Evolutionary conservation across 2,113 vertebrate genomes (phyloP), one percentile per base, ranked within the genome.

Genomic region (Engraulis encrasicolus): DNA sequence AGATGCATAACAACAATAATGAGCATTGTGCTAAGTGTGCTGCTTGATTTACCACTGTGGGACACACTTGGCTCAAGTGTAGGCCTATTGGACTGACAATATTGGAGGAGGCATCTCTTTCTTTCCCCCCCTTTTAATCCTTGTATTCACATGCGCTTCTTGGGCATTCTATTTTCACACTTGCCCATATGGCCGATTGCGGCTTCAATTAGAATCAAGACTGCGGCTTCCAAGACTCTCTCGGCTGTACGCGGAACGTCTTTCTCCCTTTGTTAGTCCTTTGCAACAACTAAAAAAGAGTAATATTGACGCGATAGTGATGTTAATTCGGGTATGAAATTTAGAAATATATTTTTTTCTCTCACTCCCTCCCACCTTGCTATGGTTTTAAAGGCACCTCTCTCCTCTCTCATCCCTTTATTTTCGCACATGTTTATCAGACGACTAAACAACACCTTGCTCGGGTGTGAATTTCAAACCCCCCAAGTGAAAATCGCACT

Each of bases 401-500:
- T 90, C 89, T 90, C 89, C 86, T 89, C 85, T 92, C 92, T n/a
- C 84, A 87, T 88, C 91, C 92, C 92, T 93, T 91, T 88, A 92
- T 91, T 92, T 95, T 94, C 93, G 92, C 92, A 95, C 94, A 93
- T 94, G 94, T 93, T 95, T 95, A 94, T 94, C 93, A 95, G 93
- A 89, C 93, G 93, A 90, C 93, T 91, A 95, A 95, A 94, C 93
- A 95, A 95, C 95, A 95, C 95, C 93, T 95, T 91, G 86, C 85
- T 91, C n/a, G 94, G 94, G 95, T 96, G 95, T 95, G 95, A 96
- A 96, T 94, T 93, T 93, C 92, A 93, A 93, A 91, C 95, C 94
- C 94, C 94, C 94, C 94, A 86, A 88, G 94, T 94, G 94, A 93
- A 93, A 95, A 94, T 93, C 94, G 89, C 94, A 92, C 91, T 90